Base-by-base conservation (phyloP, 2,797 vertebrate genomes). In the Gadopsis bispinosus region DNA sequence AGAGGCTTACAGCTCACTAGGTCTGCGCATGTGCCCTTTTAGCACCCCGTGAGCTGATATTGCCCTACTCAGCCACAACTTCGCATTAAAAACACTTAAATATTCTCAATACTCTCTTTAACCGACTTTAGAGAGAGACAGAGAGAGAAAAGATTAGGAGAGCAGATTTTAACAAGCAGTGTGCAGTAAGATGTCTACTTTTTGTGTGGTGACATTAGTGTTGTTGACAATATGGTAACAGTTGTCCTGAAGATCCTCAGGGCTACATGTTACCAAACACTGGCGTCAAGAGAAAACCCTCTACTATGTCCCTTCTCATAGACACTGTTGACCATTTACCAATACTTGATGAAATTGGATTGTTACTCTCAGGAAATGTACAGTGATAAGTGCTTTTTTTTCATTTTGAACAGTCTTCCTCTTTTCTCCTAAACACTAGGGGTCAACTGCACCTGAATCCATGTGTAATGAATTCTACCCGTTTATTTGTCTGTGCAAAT, bases 1-100 rank as follows among this genome's bases (percentile, higher is more conserved):
- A 94, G 92, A 91, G 74, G 93, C 88, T 94, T 93, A 93, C 7
- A 66, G 58, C 65, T 56, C 35, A 11, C 48, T 33, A 33, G 29
- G 65, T 66, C 37, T 79, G 79, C 51, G 61, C 55, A 75, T 88
- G 88, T 31, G 31, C 54, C 73, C 70, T 47, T 84, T 85, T 64
- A 68, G 63, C 35, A 73, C 78, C 78, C 72, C 77, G n/a, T 61
- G 29, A 83, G 76, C 48, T 87, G n/a, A 71, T 73, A 85, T 53
- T 72, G 10, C 45, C 68, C 56, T 6, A 26, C 79, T 82, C 35
- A 83, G 47, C 33, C 53, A 83, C 79, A 73, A 37, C 47, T 64
- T 47, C 31, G 53, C 26, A 55, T 67, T 69, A 47, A 16, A 59
- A 19, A 20, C 12, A 14, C 3, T 58, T 54, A 53, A 64, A 70